phyloP scores from a whole-genome alignment of 1,140 invertebrate genomes.

The Agraylea sexmaculata region DNA sequence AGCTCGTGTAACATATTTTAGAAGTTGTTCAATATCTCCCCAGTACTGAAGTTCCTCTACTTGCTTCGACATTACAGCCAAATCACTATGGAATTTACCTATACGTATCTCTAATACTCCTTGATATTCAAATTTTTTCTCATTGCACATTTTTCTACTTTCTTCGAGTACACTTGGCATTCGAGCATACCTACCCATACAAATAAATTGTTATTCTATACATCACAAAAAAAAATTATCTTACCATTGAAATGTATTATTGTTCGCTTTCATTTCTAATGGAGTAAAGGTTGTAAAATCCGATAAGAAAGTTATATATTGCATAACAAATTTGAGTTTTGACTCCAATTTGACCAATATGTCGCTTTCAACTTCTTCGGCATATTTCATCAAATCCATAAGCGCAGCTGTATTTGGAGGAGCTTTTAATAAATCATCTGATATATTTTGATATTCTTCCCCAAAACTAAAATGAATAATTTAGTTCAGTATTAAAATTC shows the following conservation, averaged over 20 bases:
- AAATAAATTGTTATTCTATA: neutral
- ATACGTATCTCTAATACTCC: slow-evolving; percentile 48
- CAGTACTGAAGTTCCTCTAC: slow-evolving; percentile 79
- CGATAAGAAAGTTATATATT: slow-evolving; percentile 58
- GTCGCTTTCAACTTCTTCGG: slow-evolving; percentile 59
- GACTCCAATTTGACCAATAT: slow-evolving; percentile 64
- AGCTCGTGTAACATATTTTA: slow-evolving; percentile 75
- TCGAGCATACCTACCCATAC: slow-evolving; percentile 45
- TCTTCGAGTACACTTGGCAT: slow-evolving; percentile 74
- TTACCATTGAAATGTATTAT: slow-evolving; percentile 73
- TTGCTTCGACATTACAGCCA: slow-evolving; percentile 68
- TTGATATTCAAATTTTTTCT: slow-evolving; percentile 81
- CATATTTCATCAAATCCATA: slow-evolving; percentile 71
- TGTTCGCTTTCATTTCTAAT: slow-evolving; percentile 77
- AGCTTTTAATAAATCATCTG: slow-evolving; percentile 62
- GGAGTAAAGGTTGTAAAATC: slow-evolving; percentile 69
- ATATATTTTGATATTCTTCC: slow-evolving; percentile 74
- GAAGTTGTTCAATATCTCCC: slow-evolving; percentile 77
- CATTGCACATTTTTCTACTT: slow-evolving; percentile 62
- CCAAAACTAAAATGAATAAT: slow-evolving; percentile 52
- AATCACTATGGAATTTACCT: slow-evolving; percentile 63
- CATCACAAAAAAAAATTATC: neutral
- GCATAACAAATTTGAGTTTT: slow-evolving; percentile 52
- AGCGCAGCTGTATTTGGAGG: slow-evolving; percentile 75
- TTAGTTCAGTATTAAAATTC: neutral